Conservation (phyloP, 2,888 invertebrate species). For the Abrostola triplasia region DNA sequence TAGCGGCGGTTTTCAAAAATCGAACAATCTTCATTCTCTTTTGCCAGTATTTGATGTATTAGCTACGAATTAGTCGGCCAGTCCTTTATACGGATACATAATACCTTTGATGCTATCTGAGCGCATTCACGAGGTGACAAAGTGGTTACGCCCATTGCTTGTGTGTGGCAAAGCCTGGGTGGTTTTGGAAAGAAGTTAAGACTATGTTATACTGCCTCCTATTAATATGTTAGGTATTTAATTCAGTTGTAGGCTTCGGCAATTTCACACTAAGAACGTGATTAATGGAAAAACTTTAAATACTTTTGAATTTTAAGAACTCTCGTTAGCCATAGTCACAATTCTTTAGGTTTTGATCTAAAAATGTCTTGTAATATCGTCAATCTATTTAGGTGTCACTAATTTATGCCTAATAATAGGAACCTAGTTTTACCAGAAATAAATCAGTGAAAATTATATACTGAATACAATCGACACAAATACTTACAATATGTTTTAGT, state of each 20-base stretch:
- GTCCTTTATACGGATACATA: conserved; percentile 72
- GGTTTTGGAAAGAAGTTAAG: conserved; percentile 58
- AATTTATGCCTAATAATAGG: not conserved
- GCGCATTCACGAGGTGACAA: conserved; percentile 81
- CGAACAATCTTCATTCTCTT: conserved; percentile 77
- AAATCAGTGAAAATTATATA: not conserved
- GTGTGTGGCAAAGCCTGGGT: conserved; percentile 85
- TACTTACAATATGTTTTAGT: not conserved
- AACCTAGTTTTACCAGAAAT: not conserved
- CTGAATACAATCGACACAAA: conserved; percentile 1
- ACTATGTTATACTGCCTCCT: conserved; percentile 6
- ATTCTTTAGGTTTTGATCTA: conserved; percentile 42
- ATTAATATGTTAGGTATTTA: conserved; percentile 25
- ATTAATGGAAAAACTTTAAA: conserved; percentile 61
- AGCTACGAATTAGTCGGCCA: conserved; percentile 85
- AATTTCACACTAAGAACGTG: conserved; percentile 39
- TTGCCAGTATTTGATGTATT: conserved; percentile 82
- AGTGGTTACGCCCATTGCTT: conserved; percentile 82
- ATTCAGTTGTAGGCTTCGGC: conserved; percentile 22
- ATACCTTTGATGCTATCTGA: conserved; percentile 74
- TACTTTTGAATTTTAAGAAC: conserved; percentile 49
- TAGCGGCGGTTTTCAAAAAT: conserved; percentile 77
- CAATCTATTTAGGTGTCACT: not conserved
- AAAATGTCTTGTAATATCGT: too few species aligned
- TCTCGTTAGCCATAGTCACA: conserved; percentile 55